A percentile compares a stretch with the other conserved stretches of the same genome.
Conservation (phyloP, 2,888 invertebrate genomes). For the Aporophyla lueneburgensis region DNA sequence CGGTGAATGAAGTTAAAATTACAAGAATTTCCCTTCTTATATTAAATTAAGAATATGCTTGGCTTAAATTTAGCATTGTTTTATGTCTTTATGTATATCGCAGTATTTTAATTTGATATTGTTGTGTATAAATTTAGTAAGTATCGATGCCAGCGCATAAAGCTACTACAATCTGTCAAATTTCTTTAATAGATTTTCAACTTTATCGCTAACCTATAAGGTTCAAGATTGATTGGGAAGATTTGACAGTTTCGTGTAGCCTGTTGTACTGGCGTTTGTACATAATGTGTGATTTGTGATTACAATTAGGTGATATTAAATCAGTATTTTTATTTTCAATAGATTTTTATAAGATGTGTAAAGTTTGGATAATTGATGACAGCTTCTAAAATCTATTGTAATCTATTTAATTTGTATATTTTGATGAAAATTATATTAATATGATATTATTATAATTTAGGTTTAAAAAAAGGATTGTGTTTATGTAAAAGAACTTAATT, state of each 20-base stretch:
- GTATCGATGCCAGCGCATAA: too few species aligned
- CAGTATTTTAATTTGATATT: conserved; percentile 40
- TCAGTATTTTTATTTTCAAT: conserved; percentile 37
- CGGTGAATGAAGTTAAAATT: too few species aligned
- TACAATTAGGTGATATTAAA: conserved; percentile 37
- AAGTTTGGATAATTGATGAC: too few species aligned
- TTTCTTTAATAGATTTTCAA: too few species aligned
- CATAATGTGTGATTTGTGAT: conserved; percentile 52
- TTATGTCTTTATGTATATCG: conserved; percentile 33
- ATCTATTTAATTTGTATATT: conserved; percentile 53
- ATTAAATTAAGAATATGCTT: conserved; percentile 4
- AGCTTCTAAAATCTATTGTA: conserved; percentile 29
- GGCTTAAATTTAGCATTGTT: conserved; percentile 43
- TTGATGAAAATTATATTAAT: conserved; percentile 43
- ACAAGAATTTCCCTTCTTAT: too few species aligned
- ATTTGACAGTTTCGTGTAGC: too few species aligned
- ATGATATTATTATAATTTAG: conserved; percentile 40
- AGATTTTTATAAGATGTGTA: conserved; percentile 1
- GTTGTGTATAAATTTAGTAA: conserved; percentile 48
- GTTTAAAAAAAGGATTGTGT: conserved; percentile 49
- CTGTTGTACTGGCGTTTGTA: too few species aligned
- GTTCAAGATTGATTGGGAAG: too few species aligned
- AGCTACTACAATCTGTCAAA: too few species aligned
- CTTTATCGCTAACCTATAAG: too few species aligned
- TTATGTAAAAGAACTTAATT: conserved; percentile 25